Evolutionary conservation across 2,888 invertebrate species (phyloP), one percentile per base, ranked within the genome.

Genomic region (Lasius platythorax): DNA sequence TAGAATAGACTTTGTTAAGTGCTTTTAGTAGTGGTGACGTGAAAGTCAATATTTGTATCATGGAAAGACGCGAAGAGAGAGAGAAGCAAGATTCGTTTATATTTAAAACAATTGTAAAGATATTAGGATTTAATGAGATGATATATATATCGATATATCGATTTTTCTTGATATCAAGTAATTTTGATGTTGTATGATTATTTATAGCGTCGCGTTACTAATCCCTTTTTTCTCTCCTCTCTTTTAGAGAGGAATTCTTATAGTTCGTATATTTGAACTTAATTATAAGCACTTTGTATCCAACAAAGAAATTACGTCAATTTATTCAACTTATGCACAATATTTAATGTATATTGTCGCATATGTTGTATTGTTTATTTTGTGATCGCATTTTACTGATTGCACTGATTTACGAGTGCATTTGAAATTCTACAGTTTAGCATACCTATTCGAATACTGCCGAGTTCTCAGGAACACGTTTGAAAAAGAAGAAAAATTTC

Each of bases 391-490:
- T 50, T 46, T 30, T 79, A 43, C 3, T 23, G 18, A 64, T 66
- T 40, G n/a, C 37, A 63, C 50, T 53, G 18, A 12, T 28, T 46
- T 8, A 53, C 40, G 43, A 40, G 15, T 63, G 28, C 28, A 75
- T 53, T 50, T 79, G 6, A 53, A 64, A 8, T 79, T n/a, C 5
- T 11, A 33, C 40, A 18, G n/a, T 56, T 50, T 33, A 78, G 53
- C 43, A 40, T 43, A 15, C 64, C 2, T 68, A 79, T 78, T 84
- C 23, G 64, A 73, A 68, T 87, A 87, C 75, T 83, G 83, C 83
- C 87, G 63, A 83, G 87, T 89, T 88, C 86, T 88, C 88, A 81
- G 84, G 86, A 84, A 79, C 73, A 33, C 70, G 67, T 72, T 73
- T 81, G 66, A 43, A 72, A 78, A 82, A 66, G 68, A 89, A 85